Evolutionary conservation across 1,140 invertebrate species (phyloP).

Genomic region (Drosophila sulfurigaster): DNA sequence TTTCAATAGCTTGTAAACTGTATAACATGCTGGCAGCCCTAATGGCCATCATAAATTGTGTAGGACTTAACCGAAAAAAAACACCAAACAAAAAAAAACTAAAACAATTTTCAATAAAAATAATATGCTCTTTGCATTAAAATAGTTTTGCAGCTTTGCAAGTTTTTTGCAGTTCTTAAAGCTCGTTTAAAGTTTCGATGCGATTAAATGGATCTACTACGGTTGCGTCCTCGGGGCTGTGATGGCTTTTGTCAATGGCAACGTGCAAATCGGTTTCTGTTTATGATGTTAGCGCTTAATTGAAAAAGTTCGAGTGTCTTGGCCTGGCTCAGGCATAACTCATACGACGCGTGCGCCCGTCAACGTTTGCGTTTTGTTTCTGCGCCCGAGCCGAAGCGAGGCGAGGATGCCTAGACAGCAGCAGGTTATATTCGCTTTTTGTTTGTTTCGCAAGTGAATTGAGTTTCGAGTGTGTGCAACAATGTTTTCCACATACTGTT

Average conservation of each 20-base stretch:
- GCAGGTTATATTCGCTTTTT: constrained; percentile 41
- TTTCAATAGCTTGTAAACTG: constrained; percentile 32
- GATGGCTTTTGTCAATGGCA: constrained; percentile 18
- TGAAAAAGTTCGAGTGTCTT: constrained; percentile 73
- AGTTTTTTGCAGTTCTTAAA: not conserved
- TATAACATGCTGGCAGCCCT: constrained; percentile 35
- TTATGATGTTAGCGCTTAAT: constrained; percentile 64
- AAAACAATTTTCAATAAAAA: constrained; percentile 2
- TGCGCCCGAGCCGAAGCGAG: not conserved
- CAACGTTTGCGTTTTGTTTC: not conserved
- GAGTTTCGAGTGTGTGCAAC: constrained; percentile 74
- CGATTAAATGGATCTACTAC: constrained; percentile 5
- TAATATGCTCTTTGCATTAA: not conserved
- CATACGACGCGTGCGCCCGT: constrained; percentile 63
- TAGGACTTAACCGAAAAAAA: constrained; percentile 3
- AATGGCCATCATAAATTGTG: constrained; percentile 34
- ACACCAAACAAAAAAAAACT: not conserved
- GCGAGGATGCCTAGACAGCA: constrained; percentile 13
- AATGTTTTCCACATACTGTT: constrained; percentile 50
- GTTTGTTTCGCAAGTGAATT: constrained; percentile 62
- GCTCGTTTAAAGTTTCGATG: not conserved
- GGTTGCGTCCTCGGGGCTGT: not conserved
- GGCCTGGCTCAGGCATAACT: constrained; percentile 45
- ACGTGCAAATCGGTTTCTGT: constrained; percentile 29
- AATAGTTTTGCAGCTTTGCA: not conserved